Base-by-base conservation (phyloP, 1,140 invertebrate species). In the Drosophila athabasca region DNA sequence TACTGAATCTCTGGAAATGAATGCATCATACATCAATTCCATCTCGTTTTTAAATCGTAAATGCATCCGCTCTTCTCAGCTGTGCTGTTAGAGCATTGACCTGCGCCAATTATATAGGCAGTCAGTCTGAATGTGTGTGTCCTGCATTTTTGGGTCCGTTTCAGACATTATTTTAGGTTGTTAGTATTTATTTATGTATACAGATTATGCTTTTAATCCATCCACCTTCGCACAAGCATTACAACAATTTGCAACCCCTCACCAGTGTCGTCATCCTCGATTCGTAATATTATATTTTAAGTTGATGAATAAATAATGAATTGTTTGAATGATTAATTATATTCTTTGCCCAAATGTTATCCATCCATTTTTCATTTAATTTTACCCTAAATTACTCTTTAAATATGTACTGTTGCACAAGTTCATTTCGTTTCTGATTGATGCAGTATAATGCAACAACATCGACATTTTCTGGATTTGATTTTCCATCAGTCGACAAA, bases 161-260 rank as follows among this genome's bases (percentile, higher is more conserved):
- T 73, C 35, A 35, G 29, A 15, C 41, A 41, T 46, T 39, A 43
- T 64, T 74, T 73, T 75, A 75, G 61, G 48, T 54, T 74, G 53
- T 75, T 75, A 75, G 71, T 58, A 74, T 58, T 75, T 75, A 75
- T 75, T 75, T 75, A 74, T 74, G 60, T 74, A 49, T 49, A 24
- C 48, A 59, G 13, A 17, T 8, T 24, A 31, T 26, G 44, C 24
- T 75, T 48, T 43, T 24, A 24, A 24, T 65, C 65, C 52, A 71
- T 62, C 68, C 29, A 48, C 46, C 49, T 39, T 41, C 45, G 11
- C 67, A 50, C 68, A 54, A 72, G 70, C 70, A 72, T 64, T 64
- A 64, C 58, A 73, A 62, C 58, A 50, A 51, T 35, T 26, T 39
- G 24, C 31, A 44, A 15, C 1, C 17, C 26, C 13, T 13, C 13